phyloP scores from a whole-genome alignment of 1,140 invertebrate genomes.

The Hyles euphorbiae region DNA sequence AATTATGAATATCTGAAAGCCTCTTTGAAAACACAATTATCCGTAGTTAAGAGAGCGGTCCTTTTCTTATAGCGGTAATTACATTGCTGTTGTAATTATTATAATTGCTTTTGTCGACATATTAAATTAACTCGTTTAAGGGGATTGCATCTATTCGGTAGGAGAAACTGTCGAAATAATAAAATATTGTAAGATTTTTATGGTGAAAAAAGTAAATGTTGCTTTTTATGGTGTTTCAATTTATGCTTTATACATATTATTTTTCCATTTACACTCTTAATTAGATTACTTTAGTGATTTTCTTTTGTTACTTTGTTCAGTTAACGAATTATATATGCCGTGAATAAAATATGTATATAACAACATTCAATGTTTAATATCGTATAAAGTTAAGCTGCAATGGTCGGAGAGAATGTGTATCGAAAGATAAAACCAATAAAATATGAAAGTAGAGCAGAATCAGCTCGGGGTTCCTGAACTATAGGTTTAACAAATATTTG shows the following conservation, averaged over 20 bases:
- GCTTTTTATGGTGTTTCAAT: neutral
- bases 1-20: conserved; percentile 51
- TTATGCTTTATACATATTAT: conserved; percentile 1
- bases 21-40: conserved; percentile 65
- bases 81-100: conserved; percentile 62
- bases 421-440: no score
- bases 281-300: neutral
- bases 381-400: no score
- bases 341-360: no score
- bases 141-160: conserved; percentile 16
- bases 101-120: conserved; percentile 64
- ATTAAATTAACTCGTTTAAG: conserved; percentile 62
- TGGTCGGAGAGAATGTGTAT: no score
- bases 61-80: conserved; percentile 60
- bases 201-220: neutral
- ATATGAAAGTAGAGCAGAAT: no score
- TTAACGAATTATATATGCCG: neutral
- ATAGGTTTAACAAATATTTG: neutral
- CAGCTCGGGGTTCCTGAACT: no score
- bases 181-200: neutral
- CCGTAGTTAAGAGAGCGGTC: conserved; percentile 48
- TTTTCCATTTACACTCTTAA: neutral
- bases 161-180: neutral
- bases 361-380: no score
- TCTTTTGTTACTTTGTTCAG: neutral